These are phyloP conservation scores for Cephalophus harveyi DNA, from an alignment of 2,113 vertebrate species.

Conservation along the genomic window DNA sequence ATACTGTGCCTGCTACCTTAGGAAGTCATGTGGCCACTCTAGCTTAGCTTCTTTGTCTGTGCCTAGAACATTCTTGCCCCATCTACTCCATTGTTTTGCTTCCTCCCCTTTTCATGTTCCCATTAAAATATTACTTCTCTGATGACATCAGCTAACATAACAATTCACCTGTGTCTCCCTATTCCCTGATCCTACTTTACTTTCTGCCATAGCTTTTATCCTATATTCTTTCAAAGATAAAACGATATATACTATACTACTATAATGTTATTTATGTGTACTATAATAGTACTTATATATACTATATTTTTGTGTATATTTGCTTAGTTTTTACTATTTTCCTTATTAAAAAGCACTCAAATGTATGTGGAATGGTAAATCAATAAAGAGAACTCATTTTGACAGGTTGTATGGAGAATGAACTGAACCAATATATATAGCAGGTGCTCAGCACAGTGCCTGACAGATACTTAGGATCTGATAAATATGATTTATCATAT, in stretches of 20 bases:
- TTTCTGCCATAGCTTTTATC: not conserved
- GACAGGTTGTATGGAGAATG: not conserved
- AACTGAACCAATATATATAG: not conserved
- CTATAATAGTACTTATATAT: not conserved
- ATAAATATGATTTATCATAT: not conserved
- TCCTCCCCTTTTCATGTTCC: not conserved
- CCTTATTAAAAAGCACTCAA: not conserved
- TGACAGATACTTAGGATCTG: not conserved
- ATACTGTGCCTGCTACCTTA: not conserved
- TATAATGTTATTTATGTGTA: not conserved
- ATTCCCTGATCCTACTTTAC: not conserved
- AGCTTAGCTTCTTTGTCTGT: not conserved
- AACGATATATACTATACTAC: not conserved
- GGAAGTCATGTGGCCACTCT: not conserved
- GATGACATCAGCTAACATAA: not conserved
- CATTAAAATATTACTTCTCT: not conserved
- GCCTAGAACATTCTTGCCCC: not conserved
- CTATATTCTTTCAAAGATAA: not conserved
- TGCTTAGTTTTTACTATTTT: not conserved
- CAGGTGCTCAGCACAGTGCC: not conserved
- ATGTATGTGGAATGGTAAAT: not conserved
- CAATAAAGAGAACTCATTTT: not conserved
- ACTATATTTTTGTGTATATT: not conserved
- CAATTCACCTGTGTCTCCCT: not conserved
- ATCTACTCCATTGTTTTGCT: not conserved